A percentile compares a stretch with the other conserved stretches of the same genome.
These are phyloP conservation scores for Drosophila greeni DNA, from an alignment of 2,888 invertebrate genomes.

Conservation along the genomic window DNA sequence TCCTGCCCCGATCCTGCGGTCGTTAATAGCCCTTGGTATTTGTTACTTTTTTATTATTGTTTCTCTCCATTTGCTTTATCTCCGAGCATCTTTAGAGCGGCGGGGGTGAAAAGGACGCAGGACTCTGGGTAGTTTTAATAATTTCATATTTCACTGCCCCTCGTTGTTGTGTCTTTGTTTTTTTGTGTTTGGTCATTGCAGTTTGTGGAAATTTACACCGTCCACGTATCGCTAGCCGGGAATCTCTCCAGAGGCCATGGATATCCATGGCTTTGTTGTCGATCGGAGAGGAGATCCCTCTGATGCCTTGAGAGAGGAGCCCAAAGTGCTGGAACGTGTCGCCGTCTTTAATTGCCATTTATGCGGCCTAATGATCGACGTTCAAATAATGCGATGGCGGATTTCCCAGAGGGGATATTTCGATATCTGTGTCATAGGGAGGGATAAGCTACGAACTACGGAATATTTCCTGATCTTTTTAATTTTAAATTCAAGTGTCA, in stretches of 20 bases:
- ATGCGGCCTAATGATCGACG: slow-evolving; percentile 54
- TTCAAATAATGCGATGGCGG: neutral
- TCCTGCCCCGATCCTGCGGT: slow-evolving; percentile 58
- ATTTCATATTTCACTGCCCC: slow-evolving; percentile 65
- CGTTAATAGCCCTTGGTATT: slow-evolving; percentile 61
- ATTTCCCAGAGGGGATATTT: neutral
- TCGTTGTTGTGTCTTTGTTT: slow-evolving; percentile 11
- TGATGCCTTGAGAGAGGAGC: no score
- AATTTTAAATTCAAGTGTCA: neutral
- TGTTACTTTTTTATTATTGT: slow-evolving; percentile 42
- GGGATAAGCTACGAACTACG: no score
- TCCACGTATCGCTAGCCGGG: slow-evolving; percentile 41
- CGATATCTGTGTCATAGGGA: neutral
- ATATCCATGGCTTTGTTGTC: slow-evolving; percentile 25
- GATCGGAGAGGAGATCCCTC: no score
- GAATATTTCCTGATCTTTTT: neutral
- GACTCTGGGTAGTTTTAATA: slow-evolving; percentile 55
- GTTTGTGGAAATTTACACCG: slow-evolving; percentile 70
- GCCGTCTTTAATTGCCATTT: slow-evolving; percentile 60
- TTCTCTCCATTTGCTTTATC: slow-evolving; percentile 48
- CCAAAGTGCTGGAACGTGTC: slow-evolving; percentile 67
- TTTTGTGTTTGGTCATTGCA: slow-evolving; percentile 72
- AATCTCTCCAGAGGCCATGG: slow-evolving; percentile 45
- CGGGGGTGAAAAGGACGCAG: slow-evolving; percentile 46
- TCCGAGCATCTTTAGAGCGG: slow-evolving; percentile 12